Evolutionary conservation across 2,797 vertebrate species (phyloP).

Genomic region (Anabacerthia variegaticeps): DNA sequence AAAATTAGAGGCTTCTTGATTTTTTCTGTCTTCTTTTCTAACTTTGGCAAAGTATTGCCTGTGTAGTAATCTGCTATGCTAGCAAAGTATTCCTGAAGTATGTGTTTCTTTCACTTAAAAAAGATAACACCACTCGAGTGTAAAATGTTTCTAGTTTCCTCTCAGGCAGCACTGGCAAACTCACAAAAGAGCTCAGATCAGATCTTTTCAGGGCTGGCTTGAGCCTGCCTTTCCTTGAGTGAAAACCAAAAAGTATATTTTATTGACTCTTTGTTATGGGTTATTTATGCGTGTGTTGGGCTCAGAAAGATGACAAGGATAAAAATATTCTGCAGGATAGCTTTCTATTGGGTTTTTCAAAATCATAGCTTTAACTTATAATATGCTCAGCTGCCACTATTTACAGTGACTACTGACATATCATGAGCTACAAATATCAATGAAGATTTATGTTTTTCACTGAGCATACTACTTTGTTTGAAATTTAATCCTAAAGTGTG

Average conservation of each 20-base stretch:
- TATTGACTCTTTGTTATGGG: not conserved
- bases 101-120: not conserved
- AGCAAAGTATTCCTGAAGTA: not conserved
- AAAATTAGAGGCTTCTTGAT: not conserved
- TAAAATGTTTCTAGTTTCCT: not conserved
- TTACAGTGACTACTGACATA: not conserved
- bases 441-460: not conserved
- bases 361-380: not conserved
- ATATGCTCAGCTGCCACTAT: not conserved
- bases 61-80: not conserved
- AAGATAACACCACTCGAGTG: not conserved
- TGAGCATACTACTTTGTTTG: not conserved
- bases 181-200: not conserved
- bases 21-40: not conserved
- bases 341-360: not conserved
- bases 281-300: fast-evolving
- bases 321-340: not conserved
- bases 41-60: not conserved
- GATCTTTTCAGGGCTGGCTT: not conserved
- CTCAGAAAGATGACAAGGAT: not conserved
- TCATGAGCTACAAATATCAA: not conserved
- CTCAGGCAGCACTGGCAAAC: not conserved
- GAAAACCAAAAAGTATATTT: not conserved
- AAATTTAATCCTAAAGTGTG: not conserved
- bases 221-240: not conserved